These are phyloP conservation scores for Chamaetylas fuelleborni DNA, from an alignment of 2,113 vertebrate genomes.

Conservation along the genomic window DNA sequence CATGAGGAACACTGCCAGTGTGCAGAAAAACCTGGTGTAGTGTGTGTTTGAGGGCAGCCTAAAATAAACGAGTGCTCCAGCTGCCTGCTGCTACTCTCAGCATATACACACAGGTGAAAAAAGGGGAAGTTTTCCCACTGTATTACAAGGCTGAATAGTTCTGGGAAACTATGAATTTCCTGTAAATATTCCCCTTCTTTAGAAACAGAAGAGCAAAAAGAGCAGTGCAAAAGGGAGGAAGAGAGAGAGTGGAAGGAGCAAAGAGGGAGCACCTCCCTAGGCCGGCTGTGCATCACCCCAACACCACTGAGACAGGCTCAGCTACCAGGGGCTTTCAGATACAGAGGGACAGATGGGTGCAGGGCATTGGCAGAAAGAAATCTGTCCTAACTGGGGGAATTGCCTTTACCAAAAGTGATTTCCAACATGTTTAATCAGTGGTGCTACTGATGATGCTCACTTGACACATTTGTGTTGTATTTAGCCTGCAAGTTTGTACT, in stretches of 20 bases:
- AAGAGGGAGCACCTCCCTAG: neutral
- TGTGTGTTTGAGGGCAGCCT: neutral
- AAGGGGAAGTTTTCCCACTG: neutral
- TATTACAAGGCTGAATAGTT: neutral
- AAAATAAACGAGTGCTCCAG: neutral
- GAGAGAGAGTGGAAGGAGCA: neutral
- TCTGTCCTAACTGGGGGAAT: neutral
- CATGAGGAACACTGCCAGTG: neutral
- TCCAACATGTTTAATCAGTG: neutral
- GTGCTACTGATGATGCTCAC: neutral
- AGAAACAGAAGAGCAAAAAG: neutral
- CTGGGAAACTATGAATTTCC: neutral
- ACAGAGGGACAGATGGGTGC: neutral
- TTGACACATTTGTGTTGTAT: neutral
- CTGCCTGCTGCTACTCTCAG: neutral
- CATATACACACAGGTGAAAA: neutral
- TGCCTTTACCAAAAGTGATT: neutral
- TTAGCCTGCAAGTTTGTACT: neutral
- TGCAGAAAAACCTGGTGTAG: neutral
- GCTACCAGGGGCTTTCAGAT: neutral
- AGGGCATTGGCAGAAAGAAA: neutral
- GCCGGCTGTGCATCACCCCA: rapidly evolving
- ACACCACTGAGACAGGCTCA: neutral
- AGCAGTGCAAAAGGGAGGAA: rapidly evolving
- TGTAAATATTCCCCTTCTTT: neutral